Base-by-base conservation (phyloP, 2,113 vertebrate species). In the Brachirus orientalis region DNA sequence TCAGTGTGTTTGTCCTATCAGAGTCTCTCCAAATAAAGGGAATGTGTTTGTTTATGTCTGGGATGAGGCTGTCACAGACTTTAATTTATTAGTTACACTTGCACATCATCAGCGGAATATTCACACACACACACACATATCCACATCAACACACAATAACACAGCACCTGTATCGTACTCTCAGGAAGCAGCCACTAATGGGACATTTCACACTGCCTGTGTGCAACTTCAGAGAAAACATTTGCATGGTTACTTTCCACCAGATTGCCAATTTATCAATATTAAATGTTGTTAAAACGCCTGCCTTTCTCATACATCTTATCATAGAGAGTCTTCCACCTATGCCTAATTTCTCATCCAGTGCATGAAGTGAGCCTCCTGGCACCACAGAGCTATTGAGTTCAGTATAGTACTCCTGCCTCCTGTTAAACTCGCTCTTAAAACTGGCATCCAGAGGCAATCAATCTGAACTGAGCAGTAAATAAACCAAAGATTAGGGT, bases 31-130 rank as follows among this genome's bases (percentile, higher is more conserved):
- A 56, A 59, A 55, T 36, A 43, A 51, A 59, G 17, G 3, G 14
- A 14, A 28, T 59, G 40, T 28, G 43, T 72, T 61, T 58, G 47
- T 75, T 67, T 63, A 56, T 28, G 20, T 17, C 16, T 47, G 65
- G 65, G 65, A 63, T 57, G 50, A 11, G 19, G 8, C 22, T 19
- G 61, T 57, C 60, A 72, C 8, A 0, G 51, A 33, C 53, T 20
- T 10, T 52, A 61, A 76, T 64, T 55, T 66, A 69, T 71, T 61
- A 66, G 55, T 66, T 45, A 63, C 47, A 61, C 67, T 55, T 40
- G 37, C 45, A 63, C 64, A 56, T 79, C 53, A 80, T 61, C 59
- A 70, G 41, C 40, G 55, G 37, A 70, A 77, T 77, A 72, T 72
- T 86, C 73, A 64, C 64, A 64, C 6, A 6, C 28, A 28, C 28